A percentile compares a stretch with the other conserved stretches of the same genome.
These are phyloP conservation scores for Acestrorhynchus altus DNA, from an alignment of 2,797 vertebrate species.

Conservation along the genomic window DNA sequence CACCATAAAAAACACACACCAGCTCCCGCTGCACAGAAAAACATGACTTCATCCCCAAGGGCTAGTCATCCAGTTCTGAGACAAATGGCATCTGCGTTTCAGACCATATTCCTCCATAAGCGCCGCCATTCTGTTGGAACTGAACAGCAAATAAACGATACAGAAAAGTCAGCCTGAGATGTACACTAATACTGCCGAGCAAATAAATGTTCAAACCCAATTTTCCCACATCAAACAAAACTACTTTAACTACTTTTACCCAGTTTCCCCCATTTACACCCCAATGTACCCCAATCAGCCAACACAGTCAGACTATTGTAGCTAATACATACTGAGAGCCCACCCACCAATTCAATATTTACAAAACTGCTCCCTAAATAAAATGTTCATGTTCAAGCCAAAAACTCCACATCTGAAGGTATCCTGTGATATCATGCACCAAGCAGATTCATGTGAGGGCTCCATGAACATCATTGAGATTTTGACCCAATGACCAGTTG, in stretches of 20 bases:
- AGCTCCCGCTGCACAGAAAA: conserved; percentile 51
- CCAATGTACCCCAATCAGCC: neutral
- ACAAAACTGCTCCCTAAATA: too few relatives aligned
- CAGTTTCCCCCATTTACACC: neutral
- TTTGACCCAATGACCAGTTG: too few relatives aligned
- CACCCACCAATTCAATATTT: too few relatives aligned
- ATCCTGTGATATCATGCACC: too few relatives aligned
- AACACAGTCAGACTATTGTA: too few relatives aligned
- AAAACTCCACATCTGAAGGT: too few relatives aligned
- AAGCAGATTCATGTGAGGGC: too few relatives aligned
- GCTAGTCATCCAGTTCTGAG: conserved; percentile 31
- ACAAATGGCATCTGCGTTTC: conserved; percentile 40
- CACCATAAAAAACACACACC: conserved; percentile 24
- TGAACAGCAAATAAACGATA: conserved; percentile 45
- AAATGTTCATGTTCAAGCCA: too few relatives aligned
- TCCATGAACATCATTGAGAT: too few relatives aligned
- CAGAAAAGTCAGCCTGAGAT: conserved; percentile 23
- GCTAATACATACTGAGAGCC: too few relatives aligned
- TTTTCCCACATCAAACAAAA: neutral
- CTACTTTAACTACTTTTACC: neutral
- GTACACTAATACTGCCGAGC: neutral
- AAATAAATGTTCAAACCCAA: conserved; percentile 12
- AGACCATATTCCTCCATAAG: conserved; percentile 21
- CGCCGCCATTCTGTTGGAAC: conserved; percentile 24
- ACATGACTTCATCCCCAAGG: conserved; percentile 57